Base-by-base conservation (phyloP, 2,888 invertebrate species). In the Lottia scabra region DNA sequence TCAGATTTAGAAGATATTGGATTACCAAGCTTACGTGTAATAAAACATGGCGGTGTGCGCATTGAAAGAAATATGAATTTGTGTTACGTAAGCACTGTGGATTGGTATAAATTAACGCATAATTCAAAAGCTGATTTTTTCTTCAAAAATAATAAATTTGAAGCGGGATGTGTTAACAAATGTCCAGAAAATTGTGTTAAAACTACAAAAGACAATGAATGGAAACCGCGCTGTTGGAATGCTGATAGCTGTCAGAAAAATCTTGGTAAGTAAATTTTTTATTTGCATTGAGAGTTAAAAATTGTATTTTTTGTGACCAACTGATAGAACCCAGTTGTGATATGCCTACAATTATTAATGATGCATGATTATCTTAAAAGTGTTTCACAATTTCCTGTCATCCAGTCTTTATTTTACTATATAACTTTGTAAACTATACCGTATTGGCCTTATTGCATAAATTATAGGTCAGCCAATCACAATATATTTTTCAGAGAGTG, bases 61-160 rank as follows among this genome's bases (percentile, higher is more conserved):
- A 95, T 99, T 80, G 95, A 96, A 87, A 95, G 95, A 88, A 99
- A 99, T 91, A 94, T 94, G 45, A 92, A 92, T 64, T 92, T 99
- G 62, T 99, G 99, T 91, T 97, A 95, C 91, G 93, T 94, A 26
- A 93, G 95, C 85, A 95, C 96, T 8, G 93, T 99, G 83, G 95
- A 98, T 90, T 99, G 99, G 99, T 91, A 92, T 73, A 89, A 91
- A 73, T 96, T 99, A 79, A 93, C 94, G 10, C 91, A 72, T 0
- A 64, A 65, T 10, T 77, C 81, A 62, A 89, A 92, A 78, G 92
- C 92, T 73, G 92, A 91, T 73, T 91, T 93, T 87, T 92, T 92
- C 82, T 92, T 94, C 78, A 90, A 91, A 87, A 91, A 91, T 67
- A 94, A 94, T 87, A 82, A 80, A 70, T 80, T 81, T 46, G 70